These are phyloP conservation scores for Aphrophora alni DNA, from an alignment of 2,888 invertebrate genomes.

Conservation along the genomic window DNA sequence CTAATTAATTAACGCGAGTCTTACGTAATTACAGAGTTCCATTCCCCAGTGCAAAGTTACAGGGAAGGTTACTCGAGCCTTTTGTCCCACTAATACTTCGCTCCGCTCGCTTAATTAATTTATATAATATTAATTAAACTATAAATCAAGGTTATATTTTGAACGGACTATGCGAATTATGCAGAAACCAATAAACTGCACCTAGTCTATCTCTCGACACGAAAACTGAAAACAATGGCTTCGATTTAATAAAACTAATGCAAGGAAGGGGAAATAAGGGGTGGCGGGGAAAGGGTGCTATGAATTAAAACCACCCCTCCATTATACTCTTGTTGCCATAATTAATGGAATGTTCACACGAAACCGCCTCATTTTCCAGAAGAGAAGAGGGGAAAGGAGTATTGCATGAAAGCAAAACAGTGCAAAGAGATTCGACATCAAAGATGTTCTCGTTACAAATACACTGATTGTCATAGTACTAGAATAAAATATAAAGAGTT, in stretches of 20 bases:
- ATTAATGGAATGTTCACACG: slow-evolving; percentile 42
- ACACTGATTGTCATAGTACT: no score
- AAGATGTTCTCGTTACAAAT: neutral
- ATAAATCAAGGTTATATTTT: neutral
- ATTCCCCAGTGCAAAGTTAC: neutral
- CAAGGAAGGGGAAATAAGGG: slow-evolving; percentile 12
- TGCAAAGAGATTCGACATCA: neutral
- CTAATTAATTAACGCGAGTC: neutral
- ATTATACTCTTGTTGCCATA: slow-evolving; percentile 38
- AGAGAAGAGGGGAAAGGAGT: slow-evolving; percentile 11
- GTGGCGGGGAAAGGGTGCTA: slow-evolving; percentile 26
- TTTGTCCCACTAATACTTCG: neutral
- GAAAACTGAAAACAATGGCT: slow-evolving; percentile 41
- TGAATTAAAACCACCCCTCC: slow-evolving; percentile 42
- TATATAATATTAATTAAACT: neutral
- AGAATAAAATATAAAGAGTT: no score
- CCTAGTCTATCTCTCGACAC: neutral
- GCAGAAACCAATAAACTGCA: neutral
- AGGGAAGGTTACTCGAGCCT: neutral
- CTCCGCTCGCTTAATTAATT: neutral
- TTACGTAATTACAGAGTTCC: neutral
- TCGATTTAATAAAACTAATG: slow-evolving; percentile 47
- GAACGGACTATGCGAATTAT: neutral
- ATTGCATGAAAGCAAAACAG: neutral
- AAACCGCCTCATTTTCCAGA: slow-evolving; percentile 36